Evolutionary conservation across 2,888 invertebrate genomes (phyloP).

Genomic region (Epinotia nisella): DNA sequence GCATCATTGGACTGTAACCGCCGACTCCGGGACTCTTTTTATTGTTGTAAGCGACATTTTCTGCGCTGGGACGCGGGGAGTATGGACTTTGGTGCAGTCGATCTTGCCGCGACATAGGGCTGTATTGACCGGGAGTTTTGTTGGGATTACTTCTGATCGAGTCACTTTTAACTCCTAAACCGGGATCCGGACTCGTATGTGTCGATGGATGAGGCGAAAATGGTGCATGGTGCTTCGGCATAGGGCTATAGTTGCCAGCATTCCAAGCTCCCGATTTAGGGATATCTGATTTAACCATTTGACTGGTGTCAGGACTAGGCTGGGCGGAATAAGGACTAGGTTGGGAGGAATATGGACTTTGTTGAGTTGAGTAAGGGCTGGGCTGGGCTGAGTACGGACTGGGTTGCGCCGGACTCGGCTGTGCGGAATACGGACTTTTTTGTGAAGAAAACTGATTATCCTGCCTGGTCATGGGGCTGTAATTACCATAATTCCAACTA

Average conservation of each 20-base stretch:
- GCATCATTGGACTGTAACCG: conserved; percentile 76
- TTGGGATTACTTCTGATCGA: conserved; percentile 64
- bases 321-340: conserved; percentile 80
- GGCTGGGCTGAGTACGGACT: conserved; percentile 80
- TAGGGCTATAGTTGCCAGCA: conserved; percentile 77
- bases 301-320: conserved; percentile 80
- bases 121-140: conserved; percentile 77
- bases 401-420: conserved; percentile 78
- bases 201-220: conserved; percentile 79
- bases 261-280: conserved; percentile 78
- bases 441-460: conserved; percentile 77
- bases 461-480: conserved; percentile 79
- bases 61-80: conserved; percentile 76
- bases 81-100: conserved; percentile 75
- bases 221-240: conserved; percentile 78
- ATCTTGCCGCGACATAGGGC: conserved; percentile 78
- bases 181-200: conserved; percentile 77
- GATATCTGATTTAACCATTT: conserved; percentile 74
- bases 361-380: conserved; percentile 77
- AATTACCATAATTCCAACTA: conserved; percentile 76
- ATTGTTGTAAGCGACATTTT: conserved; percentile 64
- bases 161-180: conserved; percentile 69
- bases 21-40: conserved; percentile 77
- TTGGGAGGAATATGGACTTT: conserved; percentile 79
- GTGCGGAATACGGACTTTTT: conserved; percentile 79